phyloP scores from a whole-genome alignment of 2,113 vertebrate species.

The Perca fluviatilis region DNA sequence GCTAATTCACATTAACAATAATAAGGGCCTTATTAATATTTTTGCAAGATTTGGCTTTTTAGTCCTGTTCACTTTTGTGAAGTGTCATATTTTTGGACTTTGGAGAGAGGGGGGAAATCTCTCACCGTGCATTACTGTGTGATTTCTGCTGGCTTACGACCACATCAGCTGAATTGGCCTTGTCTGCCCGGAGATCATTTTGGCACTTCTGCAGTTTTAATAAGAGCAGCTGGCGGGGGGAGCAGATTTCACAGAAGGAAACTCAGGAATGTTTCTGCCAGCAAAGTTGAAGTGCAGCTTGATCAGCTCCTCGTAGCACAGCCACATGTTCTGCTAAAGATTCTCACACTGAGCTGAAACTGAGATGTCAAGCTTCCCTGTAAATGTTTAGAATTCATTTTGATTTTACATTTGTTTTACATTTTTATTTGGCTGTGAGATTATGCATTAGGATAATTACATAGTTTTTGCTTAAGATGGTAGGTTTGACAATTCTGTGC shows the following conservation, averaged over 20 bases:
- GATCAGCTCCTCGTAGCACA: slow-evolving; percentile 46
- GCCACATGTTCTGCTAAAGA: slow-evolving; percentile 8
- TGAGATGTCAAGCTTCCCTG: slow-evolving; percentile 29
- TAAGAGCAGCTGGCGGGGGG: slow-evolving; percentile 70
- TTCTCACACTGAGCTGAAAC: slow-evolving; percentile 5
- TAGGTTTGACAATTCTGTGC: slow-evolving; percentile 65
- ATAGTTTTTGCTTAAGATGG: slow-evolving; percentile 22
- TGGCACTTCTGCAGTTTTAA: slow-evolving; percentile 65
- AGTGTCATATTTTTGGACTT: slow-evolving; percentile 69
- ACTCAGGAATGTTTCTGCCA: slow-evolving; percentile 74
- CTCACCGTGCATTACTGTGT: slow-evolving; percentile 1
- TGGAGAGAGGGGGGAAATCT: not conserved
- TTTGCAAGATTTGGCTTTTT: slow-evolving; percentile 40
- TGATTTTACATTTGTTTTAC: not conserved
- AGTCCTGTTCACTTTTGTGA: slow-evolving; percentile 28
- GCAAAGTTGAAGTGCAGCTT: slow-evolving; percentile 52
- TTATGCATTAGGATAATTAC: slow-evolving; percentile 22
- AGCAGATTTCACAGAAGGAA: slow-evolving; percentile 69
- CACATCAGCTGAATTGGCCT: slow-evolving; percentile 43
- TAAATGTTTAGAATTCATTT: slow-evolving; percentile 8
- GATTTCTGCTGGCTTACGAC: slow-evolving; percentile 39
- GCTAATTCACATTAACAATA: slow-evolving; percentile 42
- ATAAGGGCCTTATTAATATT: slow-evolving; percentile 69
- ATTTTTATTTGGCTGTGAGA: slow-evolving; percentile 7
- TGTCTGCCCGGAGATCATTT: slow-evolving; percentile 51